Evolutionary conservation across 2,888 invertebrate species (phyloP).

Genomic region (Rosalia funebris): DNA sequence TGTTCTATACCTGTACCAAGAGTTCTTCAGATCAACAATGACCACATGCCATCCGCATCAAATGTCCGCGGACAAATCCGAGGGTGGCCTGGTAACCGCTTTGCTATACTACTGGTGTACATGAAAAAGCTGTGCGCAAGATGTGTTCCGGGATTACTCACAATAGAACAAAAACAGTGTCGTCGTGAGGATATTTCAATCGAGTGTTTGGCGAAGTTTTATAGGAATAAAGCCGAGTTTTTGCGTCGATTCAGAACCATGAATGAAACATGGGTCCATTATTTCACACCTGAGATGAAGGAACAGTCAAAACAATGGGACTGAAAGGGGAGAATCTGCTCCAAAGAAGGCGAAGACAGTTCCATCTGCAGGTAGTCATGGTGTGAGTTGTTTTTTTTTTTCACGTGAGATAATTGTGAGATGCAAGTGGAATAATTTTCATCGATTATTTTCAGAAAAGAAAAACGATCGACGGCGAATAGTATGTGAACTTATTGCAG

Average conservation of each 20-base stretch:
- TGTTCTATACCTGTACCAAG: too few species aligned
- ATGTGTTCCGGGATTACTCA: neutral
- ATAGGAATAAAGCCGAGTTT: neutral
- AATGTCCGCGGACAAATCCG: too few species aligned
- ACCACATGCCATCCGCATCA: too few species aligned
- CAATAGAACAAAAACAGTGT: neutral
- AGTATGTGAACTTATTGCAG: conserved; percentile 4
- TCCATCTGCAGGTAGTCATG: conserved; percentile 3
- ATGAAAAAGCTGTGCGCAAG: neutral
- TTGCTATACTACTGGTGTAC: too few species aligned
- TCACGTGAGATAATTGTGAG: too few species aligned
- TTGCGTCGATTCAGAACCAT: neutral
- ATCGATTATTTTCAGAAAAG: neutral
- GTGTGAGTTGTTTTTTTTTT: neutral
- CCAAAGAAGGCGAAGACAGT: too few species aligned
- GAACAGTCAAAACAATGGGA: neutral
- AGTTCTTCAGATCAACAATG: too few species aligned
- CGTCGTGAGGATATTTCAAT: neutral
- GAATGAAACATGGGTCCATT: neutral
- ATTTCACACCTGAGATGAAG: neutral
- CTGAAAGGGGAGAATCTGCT: too few species aligned
- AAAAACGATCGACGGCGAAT: neutral
- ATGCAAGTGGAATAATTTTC: neutral
- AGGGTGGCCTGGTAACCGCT: too few species aligned
- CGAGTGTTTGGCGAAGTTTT: neutral